These are phyloP conservation scores for Cheilosia scutellata DNA, from an alignment of 2,888 invertebrate species.

Conservation along the genomic window DNA sequence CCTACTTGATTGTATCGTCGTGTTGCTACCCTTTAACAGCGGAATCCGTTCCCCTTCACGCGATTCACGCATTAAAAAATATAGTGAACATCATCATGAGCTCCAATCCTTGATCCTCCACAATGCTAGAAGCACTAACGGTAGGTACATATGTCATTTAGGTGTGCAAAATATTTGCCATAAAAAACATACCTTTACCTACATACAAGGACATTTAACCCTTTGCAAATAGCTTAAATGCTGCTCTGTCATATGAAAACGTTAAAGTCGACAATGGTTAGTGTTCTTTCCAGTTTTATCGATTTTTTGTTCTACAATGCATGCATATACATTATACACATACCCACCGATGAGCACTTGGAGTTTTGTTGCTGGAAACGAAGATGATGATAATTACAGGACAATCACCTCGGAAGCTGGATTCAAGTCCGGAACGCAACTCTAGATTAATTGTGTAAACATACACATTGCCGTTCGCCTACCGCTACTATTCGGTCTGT, in stretches of 20 bases:
- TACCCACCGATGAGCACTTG: constrained; percentile 34
- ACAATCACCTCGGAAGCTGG: constrained; percentile 57
- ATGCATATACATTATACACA: background rate
- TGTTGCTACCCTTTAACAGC: constrained; percentile 27
- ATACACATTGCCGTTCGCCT: constrained; percentile 10
- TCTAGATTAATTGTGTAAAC: constrained; percentile 43
- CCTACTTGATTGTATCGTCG: constrained; percentile 43
- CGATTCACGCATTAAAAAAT: constrained; percentile 72
- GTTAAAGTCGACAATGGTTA: constrained; percentile 66
- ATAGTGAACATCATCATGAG: constrained; percentile 47
- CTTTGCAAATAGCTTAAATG: constrained; percentile 69
- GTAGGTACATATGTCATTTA: constrained; percentile 56
- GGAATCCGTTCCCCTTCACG: constrained; percentile 51
- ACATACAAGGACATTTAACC: constrained; percentile 64
- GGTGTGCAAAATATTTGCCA: constrained; percentile 62
- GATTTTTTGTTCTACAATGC: constrained; percentile 59
- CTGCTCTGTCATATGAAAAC: constrained; percentile 62
- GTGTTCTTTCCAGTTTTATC: constrained; percentile 67
- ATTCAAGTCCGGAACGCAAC: constrained; percentile 17
- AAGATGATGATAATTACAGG: constrained; percentile 61
- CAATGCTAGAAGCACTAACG: constrained; percentile 20
- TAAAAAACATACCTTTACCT: constrained; percentile 36
- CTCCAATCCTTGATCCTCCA: constrained; percentile 39
- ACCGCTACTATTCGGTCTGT: background rate
- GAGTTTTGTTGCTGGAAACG: constrained; percentile 29